phyloP scores from a whole-genome alignment of 2,797 vertebrate genomes.

The Sebastes steindachneri region DNA sequence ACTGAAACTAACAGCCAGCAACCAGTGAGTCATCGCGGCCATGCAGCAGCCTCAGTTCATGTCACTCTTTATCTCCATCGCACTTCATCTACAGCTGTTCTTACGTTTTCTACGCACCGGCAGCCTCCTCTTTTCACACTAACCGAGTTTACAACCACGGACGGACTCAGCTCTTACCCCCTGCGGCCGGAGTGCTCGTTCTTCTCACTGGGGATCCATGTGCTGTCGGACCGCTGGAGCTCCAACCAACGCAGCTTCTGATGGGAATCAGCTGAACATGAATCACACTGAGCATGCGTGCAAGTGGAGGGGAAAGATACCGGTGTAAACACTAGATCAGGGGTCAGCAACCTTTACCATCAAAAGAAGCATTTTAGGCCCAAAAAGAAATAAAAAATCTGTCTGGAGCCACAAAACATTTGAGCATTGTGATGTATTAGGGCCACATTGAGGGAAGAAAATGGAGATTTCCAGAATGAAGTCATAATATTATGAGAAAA shows the following conservation, averaged over 20 bases:
- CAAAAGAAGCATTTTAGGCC: too few species aligned
- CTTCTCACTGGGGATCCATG: conserved; percentile 66
- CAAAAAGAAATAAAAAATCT: too few species aligned
- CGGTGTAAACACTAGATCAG: not conserved
- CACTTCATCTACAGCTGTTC: not conserved
- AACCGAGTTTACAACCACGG: not conserved
- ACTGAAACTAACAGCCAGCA: not conserved
- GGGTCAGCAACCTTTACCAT: too few species aligned
- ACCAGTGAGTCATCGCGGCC: conserved; percentile 57
- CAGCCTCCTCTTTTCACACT: not conserved
- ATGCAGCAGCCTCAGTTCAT: conserved; percentile 10
- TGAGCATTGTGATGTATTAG: too few species aligned
- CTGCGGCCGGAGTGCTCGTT: conserved; percentile 41
- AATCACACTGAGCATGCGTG: conserved; percentile 68
- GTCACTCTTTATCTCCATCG: conserved; percentile 8
- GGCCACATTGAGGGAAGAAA: too few species aligned
- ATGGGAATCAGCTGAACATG: conserved; percentile 17
- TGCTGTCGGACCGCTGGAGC: conserved; percentile 30
- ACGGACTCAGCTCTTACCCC: conserved; percentile 54
- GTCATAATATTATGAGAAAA: too few species aligned
- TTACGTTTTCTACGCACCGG: not conserved
- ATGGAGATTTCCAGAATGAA: too few species aligned
- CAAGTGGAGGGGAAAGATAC: not conserved
- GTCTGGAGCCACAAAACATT: too few species aligned
- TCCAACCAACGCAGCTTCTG: conserved; percentile 38